Conservation (phyloP, 2,797 vertebrate species). For the Gallirallus australis region DNA sequence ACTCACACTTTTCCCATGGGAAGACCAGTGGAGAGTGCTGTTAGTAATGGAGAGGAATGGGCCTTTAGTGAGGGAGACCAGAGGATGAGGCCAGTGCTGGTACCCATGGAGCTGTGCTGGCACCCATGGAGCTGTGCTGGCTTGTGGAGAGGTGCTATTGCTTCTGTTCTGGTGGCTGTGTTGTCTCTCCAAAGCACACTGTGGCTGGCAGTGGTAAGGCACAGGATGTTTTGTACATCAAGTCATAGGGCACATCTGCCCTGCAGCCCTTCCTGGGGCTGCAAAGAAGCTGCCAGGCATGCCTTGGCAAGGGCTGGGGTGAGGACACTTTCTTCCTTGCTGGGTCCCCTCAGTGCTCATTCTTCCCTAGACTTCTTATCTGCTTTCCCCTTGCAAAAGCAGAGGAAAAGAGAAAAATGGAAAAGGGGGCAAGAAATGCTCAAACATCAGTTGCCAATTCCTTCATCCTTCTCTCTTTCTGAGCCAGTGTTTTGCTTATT, state of each 20-base stretch:
- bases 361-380: neutral
- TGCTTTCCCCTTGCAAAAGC: neutral
- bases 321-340: neutral
- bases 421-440: neutral
- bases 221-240: accelerated
- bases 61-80: neutral
- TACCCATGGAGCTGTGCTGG: neutral
- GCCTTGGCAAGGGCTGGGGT: neutral
- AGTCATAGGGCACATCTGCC: neutral
- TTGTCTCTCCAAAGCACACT: neutral
- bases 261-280: neutral
- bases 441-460: neutral
- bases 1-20: neutral
- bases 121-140: neutral
- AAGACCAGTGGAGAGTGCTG: neutral
- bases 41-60: neutral
- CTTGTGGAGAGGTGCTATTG: neutral
- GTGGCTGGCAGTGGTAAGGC: accelerated
- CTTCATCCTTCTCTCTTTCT: no score
- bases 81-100: accelerated
- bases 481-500: neutral
- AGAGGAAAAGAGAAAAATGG: neutral
- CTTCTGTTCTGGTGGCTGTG: accelerated
- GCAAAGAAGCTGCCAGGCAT: neutral
- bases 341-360: neutral